Evolutionary conservation across 2,888 invertebrate genomes (phyloP).

Genomic region (Sialis lutaria): DNA sequence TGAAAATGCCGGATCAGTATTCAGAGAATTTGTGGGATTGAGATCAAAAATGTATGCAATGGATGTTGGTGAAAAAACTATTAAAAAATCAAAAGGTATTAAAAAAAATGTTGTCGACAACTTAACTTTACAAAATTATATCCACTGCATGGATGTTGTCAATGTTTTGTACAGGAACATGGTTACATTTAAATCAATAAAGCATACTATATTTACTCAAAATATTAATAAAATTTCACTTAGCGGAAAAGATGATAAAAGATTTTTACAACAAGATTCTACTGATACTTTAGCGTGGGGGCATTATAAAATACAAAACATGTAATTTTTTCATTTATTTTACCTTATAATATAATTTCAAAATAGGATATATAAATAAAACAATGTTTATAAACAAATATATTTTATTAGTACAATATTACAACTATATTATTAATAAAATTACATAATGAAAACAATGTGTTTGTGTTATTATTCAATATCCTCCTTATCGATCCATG

Average conservation of each 20-base stretch:
- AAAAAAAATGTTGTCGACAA: background rate
- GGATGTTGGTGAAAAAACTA: background rate
- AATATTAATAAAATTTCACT: conserved; percentile 4
- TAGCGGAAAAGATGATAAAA: conserved; percentile 4
- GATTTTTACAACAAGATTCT: background rate
- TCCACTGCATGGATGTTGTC: background rate
- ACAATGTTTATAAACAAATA: too few relatives aligned
- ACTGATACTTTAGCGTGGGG: conserved; percentile 5
- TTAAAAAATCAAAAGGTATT: background rate
- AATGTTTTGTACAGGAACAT: background rate
- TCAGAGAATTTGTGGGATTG: conserved; percentile 7
- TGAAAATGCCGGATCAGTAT: conserved; percentile 6
- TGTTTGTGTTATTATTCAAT: too few relatives aligned
- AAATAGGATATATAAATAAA: too few relatives aligned
- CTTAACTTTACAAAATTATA: background rate
- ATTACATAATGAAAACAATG: conserved; percentile 6
- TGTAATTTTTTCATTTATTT: too few relatives aligned
- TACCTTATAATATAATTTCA: too few relatives aligned
- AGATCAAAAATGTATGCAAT: conserved; percentile 8
- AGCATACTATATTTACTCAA: conserved; percentile 2
- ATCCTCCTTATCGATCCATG: conserved; percentile 10
- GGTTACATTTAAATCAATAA: background rate
- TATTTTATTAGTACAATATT: too few relatives aligned
- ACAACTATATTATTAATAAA: too few relatives aligned
- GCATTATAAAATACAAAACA: background rate